These are phyloP conservation scores for Iguana delicatissima DNA, from an alignment of 2,797 vertebrate species.

Conservation along the genomic window DNA sequence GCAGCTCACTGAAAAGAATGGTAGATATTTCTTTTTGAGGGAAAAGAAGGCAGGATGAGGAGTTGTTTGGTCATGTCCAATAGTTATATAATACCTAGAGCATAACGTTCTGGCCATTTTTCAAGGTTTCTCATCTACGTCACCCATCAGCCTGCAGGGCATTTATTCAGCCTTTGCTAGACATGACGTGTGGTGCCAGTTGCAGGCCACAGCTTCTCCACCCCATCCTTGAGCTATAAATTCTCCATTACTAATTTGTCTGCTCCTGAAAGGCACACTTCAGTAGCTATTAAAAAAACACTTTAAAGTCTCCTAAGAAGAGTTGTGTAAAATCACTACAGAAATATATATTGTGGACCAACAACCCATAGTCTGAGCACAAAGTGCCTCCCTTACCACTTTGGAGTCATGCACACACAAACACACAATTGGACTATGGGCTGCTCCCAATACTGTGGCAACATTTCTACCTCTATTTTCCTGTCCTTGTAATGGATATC, in stretches of 20 bases:
- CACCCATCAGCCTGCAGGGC: neutral
- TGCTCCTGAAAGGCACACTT: conserved; percentile 44
- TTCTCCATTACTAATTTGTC: neutral
- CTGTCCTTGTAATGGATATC: neutral
- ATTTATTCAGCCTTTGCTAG: conserved; percentile 58
- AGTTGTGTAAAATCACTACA: neutral
- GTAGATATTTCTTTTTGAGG: neutral
- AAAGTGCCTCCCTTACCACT: no score
- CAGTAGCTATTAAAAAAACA: conserved; percentile 47
- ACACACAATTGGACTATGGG: no score
- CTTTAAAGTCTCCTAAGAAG: neutral
- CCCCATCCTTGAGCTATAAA: conserved; percentile 28
- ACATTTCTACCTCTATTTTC: neutral
- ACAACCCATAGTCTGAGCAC: neutral
- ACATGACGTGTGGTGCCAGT: conserved; percentile 34
- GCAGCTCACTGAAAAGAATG: neutral
- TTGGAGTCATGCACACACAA: no score
- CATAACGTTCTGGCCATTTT: conserved; percentile 4
- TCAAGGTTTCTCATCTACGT: conserved; percentile 21
- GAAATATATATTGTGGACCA: neutral
- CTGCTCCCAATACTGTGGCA: neutral
- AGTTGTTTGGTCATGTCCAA: conserved; percentile 18
- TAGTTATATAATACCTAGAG: neutral
- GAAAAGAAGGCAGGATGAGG: neutral
- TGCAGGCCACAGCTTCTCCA: conserved; percentile 8